Base-by-base conservation (phyloP, 2,888 invertebrate genomes). In the Erannis defoliaria region DNA sequence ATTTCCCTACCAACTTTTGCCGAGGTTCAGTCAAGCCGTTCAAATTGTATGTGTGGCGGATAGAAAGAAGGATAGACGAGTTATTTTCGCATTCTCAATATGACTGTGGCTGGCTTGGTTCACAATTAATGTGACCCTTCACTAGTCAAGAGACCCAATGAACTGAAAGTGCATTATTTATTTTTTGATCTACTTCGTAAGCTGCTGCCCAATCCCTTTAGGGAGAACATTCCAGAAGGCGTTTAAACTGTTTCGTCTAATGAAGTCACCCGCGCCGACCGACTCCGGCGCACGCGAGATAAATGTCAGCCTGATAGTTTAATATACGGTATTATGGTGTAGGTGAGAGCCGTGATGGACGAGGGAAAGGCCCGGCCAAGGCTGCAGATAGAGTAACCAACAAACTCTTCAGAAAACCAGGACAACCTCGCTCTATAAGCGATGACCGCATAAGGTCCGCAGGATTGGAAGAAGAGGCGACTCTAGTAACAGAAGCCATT, bases 311-410 rank as follows among this genome's bases (percentile, higher is more conserved):
- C 84, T 79, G 83, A 89, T 86, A 84, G 81, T 81, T 84, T 89
- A 88, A 90, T 88, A 79, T 81, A 84, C 81, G 82, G 85, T 82
- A 77, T 80, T 83, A 85, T 80, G 81, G 51, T 51, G 81, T 84
- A 85, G 86, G 84, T 83, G 84, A 84, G 87, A 84, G 85, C 82
- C 81, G 84, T 92, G 90, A 92, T 90, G 87, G 88, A 93, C 90
- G 90, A 91, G 91, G 90, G 92, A 93, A 92, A 92, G 92, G 89
- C 80, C 80, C 80, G 68, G 76, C 87, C 90, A 90, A 92, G 91
- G 91, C 75, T 90, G 86, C 81, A 82, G 80, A 73, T 55, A 55
- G 33, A 23, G 18, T 29, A 14, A 38, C 50, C 55, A 61, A 1
- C 37, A 16, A 5, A 2, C 0, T n/a, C 10, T 18, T 10, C 21